Evolutionary conservation across 2,113 vertebrate species (phyloP).

Genomic region (Pygathrix nemaeus): DNA sequence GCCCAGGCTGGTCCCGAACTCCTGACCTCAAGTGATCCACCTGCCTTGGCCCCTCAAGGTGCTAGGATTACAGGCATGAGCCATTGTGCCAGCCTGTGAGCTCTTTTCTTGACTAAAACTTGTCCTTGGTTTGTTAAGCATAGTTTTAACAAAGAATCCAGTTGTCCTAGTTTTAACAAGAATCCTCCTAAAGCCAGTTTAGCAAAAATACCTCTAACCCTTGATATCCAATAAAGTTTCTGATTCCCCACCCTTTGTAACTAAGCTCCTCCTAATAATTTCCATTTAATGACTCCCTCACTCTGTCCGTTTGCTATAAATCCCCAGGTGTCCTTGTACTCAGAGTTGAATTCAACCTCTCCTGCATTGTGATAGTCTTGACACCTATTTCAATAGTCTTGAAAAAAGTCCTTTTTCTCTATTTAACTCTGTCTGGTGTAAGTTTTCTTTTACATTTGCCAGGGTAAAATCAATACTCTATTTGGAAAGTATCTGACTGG

Average conservation of each 20-base stretch:
- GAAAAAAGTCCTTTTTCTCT: not conserved
- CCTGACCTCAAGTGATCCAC: no score
- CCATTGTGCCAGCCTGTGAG: no score
- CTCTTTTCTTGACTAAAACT: not conserved
- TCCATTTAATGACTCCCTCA: not conserved
- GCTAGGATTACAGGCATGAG: no score
- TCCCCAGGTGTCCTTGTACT: not conserved
- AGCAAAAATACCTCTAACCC: not conserved
- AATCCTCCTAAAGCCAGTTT: not conserved
- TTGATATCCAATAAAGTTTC: not conserved
- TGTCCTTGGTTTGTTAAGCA: not conserved
- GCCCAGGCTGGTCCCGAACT: no score
- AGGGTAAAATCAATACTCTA: not conserved
- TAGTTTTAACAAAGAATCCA: not conserved
- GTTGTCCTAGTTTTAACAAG: not conserved
- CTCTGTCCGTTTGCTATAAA: not conserved
- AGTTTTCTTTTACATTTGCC: not conserved
- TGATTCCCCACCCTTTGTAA: not conserved
- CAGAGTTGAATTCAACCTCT: not conserved
- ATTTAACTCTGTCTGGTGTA: not conserved
- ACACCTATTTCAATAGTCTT: not conserved
- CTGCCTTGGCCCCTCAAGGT: no score
- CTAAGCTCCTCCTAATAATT: not conserved
- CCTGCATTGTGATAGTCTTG: not conserved
- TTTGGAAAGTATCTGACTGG: not conserved